Percentiles rank a stretch among this genome's conserved stretches.
phyloP scores from a whole-genome alignment of 2,888 invertebrate genomes.

The Lordiphosa fenestrarum region DNA sequence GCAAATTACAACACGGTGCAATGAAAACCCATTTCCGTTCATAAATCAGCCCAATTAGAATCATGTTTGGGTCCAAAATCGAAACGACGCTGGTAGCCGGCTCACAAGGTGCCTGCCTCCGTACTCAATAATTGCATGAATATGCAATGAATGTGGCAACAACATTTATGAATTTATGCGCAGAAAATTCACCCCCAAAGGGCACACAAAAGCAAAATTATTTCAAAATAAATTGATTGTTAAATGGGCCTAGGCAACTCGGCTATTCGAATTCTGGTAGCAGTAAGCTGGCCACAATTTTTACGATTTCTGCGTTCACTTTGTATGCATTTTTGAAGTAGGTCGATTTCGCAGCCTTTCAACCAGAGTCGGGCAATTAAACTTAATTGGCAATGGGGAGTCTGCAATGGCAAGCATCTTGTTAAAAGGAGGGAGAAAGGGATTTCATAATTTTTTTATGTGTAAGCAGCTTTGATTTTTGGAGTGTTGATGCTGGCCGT shows the following conservation, averaged over 20 bases:
- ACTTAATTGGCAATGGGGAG: slow-evolving; percentile 68
- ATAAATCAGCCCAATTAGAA: slow-evolving; percentile 62
- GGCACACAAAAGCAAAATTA: slow-evolving; percentile 54
- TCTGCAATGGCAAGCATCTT: slow-evolving; percentile 28
- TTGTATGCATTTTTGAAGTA: slow-evolving; percentile 67
- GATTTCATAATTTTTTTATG: slow-evolving; percentile 21
- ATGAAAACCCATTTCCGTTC: not conserved
- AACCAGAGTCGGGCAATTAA: slow-evolving; percentile 49
- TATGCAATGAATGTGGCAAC: slow-evolving; percentile 54
- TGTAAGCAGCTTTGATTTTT: slow-evolving; percentile 46
- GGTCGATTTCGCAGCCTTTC: slow-evolving; percentile 21
- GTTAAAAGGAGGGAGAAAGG: slow-evolving; percentile 19
- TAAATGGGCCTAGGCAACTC: slow-evolving; percentile 50
- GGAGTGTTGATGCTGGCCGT: slow-evolving; percentile 15
- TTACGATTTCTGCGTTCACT: slow-evolving; percentile 37
- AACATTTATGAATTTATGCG: slow-evolving; percentile 38
- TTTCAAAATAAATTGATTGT: slow-evolving; percentile 74
- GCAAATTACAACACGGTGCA: slow-evolving; percentile 7
- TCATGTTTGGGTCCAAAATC: slow-evolving; percentile 22
- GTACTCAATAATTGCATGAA: slow-evolving; percentile 56
- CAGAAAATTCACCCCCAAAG: slow-evolving; percentile 15
- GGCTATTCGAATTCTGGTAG: not conserved
- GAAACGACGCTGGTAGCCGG: slow-evolving; percentile 8
- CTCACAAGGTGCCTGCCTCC: slow-evolving; percentile 12
- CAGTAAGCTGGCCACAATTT: slow-evolving; percentile 10